Evolutionary conservation across 2,888 invertebrate genomes (phyloP).

Genomic region (Noctua janthina): DNA sequence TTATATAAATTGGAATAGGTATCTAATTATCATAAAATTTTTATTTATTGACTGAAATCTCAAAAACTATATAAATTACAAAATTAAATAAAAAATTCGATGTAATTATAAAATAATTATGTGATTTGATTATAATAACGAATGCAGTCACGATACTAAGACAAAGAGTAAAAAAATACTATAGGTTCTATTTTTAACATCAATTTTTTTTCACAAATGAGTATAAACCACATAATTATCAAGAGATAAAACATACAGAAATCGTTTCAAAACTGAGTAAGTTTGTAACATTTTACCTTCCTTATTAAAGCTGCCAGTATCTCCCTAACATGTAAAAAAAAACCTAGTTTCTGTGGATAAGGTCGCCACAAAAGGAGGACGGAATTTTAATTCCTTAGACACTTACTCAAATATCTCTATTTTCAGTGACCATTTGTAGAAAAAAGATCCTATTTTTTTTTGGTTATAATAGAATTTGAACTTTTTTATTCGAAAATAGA

Average conservation of each 20-base stretch:
- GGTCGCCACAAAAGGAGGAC: background rate
- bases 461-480: background rate
- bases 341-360: background rate
- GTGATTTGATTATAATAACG: slow-evolving; percentile 31
- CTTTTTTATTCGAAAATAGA: background rate
- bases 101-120: slow-evolving; percentile 26
- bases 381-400: background rate
- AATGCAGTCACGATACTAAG: slow-evolving; percentile 16
- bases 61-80: slow-evolving; percentile 12
- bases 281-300: background rate
- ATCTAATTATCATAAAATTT: slow-evolving; percentile 15
- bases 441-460: background rate
- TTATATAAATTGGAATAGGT: slow-evolving; percentile 2
- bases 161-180: slow-evolving; percentile 48
- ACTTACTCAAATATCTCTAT: background rate
- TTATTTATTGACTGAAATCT: slow-evolving; percentile 34
- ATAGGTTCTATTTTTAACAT: slow-evolving; percentile 21
- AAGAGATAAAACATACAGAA: slow-evolving; percentile 31
- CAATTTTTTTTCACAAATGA: slow-evolving; percentile 53
- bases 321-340: background rate
- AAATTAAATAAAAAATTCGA: slow-evolving; percentile 31
- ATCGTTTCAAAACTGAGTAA: slow-evolving; percentile 39
- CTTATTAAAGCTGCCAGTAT: slow-evolving; percentile 3
- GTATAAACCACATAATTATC: slow-evolving; percentile 48
- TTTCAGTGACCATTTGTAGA: background rate